phyloP scores from a whole-genome alignment of 2,888 invertebrate species.

The Spilosoma lubricipeda region DNA sequence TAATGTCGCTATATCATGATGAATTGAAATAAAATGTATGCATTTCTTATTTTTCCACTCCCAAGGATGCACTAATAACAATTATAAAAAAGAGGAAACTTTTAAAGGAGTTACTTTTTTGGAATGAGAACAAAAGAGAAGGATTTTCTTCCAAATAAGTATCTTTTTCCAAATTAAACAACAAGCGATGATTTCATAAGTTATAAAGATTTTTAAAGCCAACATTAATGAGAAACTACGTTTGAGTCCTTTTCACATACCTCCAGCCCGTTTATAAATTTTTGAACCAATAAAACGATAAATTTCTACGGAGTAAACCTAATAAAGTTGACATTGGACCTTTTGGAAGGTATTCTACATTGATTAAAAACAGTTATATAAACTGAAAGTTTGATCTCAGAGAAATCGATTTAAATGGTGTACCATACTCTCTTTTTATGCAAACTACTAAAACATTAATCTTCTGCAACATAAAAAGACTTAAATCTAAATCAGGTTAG shows the following conservation, averaged over 20 bases:
- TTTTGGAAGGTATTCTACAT: neutral
- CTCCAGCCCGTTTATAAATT: no score
- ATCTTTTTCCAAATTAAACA: no score
- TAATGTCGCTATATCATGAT: no score
- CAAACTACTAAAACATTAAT: neutral
- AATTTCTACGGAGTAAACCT: neutral
- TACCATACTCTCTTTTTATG: neutral
- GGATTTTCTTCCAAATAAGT: no score
- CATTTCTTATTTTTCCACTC: no score
- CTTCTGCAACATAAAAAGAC: neutral
- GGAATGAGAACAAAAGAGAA: neutral
- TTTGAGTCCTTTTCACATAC: no score
- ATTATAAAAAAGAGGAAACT: neutral
- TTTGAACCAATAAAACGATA: neutral
- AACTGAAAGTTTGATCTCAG: neutral
- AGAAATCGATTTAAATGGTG: neutral
- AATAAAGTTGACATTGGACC: neutral
- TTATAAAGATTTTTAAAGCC: no score
- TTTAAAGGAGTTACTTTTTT: no score
- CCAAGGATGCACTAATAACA: no score
- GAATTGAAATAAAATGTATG: neutral
- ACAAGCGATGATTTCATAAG: no score
- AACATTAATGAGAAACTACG: no score
- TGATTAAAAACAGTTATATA: neutral
- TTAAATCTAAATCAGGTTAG: no score